Base-by-base conservation (phyloP, 2,888 invertebrate genomes). In the Piscicola geometra region DNA sequence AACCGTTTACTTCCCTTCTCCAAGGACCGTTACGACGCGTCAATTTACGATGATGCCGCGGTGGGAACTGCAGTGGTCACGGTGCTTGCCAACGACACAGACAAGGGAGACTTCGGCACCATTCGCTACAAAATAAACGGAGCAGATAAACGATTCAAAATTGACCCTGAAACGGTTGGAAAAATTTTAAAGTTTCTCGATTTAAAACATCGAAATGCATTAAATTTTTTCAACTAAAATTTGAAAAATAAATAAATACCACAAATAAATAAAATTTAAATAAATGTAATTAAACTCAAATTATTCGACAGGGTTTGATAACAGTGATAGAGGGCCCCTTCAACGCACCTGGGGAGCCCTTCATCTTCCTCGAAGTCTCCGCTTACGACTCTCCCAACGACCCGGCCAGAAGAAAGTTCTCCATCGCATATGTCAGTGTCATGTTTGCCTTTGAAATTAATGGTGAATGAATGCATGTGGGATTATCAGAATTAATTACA, bases 351-450 rank as follows among this genome's bases (percentile, higher is more conserved):
- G 85, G 87, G 2, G 88, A 89, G 0, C 88, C 89, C 1, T 90
- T 91, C 77, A 88, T 93, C 25, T 89, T 89, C 33, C 87, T 95
- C 69, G 90, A 91, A 75, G 93, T 92, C 0, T 89, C 91, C 78
- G 95, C 94, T 0, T 90, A 88, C 70, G 95, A 95, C 82, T 90
- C 90, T 77, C 93, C 92, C 0, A 90, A 91, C 36, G 74, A 81
- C 75, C 74, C 80, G 0, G 74, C 56, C 36, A 87, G 90, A 0
- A 89, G 90, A 77, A 89, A 91, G 81, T 89, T 90, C 1, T 89
- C 90, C n/a, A 90, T 91, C 30, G 91, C 91, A 0, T 91, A 91
- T 33, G 91, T 91, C 84, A 87, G 87, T 86, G 33, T 21, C 5
- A 2, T 52, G 30, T n/a, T 35, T 9, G 18, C 30, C 30, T 5